Base-by-base conservation (phyloP, 1,140 invertebrate species). In the Eulimnadia texana region DNA sequence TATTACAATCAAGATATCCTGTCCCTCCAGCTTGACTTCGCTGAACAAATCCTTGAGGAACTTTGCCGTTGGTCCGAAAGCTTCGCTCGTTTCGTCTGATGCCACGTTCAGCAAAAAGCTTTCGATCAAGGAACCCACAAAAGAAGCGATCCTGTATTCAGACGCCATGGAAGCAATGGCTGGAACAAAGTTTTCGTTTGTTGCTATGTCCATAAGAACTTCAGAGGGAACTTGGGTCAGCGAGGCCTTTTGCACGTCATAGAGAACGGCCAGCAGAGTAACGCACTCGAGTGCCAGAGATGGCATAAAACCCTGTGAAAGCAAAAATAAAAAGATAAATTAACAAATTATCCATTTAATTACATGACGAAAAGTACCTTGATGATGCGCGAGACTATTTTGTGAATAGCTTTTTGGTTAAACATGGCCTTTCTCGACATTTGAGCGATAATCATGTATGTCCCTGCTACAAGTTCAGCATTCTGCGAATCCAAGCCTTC, bases 391-490 rank as follows among this genome's bases (percentile, higher is more conserved):
- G 68, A 64, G 28, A 86, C 65, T 28, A 90, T 68, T 27, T 78
- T 78, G 63, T 82, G 73, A 6, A 85, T 69, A 10, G 85, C 74
- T 22, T 76, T 75, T 11, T 73, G 66, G 63, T 80, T 80, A 3
- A 93, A 69, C 42, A 77, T 74, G 54, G 78, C 76, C 72, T 84
- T 85, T 0, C 77, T 76, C 0, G 83, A 74, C 13, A 93, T 68
- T 57, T 72, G 83, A 1, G 81, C 80, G 0, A 84, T 67, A 27
- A 93, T 82, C 71, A 92, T 82, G 70, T 85, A 89, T 3, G 80
- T 76, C 1, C 84, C 79, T 10, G 86, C 80, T 66, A 79, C 77
- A 69, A 84, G 90, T 71, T 91, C 86, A 0, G 74, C 60, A 0
- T 84, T 72, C 0, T 77, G 65, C 11, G 85, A 86, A 50, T 74